Evolutionary conservation across 2,113 vertebrate genomes (phyloP), one percentile per base, ranked within the genome.

Genomic region (Apeltes quadracus): DNA sequence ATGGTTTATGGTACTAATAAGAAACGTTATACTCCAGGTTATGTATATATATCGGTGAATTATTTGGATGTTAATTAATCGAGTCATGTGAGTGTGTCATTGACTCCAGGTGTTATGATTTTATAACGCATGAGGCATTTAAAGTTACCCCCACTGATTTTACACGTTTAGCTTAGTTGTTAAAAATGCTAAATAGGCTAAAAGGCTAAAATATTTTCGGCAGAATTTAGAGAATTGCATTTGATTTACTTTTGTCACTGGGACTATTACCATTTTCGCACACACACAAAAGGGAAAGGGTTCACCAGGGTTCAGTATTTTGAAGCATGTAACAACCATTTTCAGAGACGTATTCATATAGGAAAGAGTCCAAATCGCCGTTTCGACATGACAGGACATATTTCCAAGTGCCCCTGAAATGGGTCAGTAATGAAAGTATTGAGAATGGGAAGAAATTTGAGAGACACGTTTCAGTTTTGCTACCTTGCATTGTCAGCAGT

Each of bases 1-100:
- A 25, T 25, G n/a, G 41, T 61, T 41, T 61, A 23, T 15, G 12
- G 44, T 34, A 38, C 39, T 39, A 22, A 25, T 41, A 61, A 18
- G 44, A 25, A 58, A 9, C 12, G 13, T 48, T 36, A 55, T 10
- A 7, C 32, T 53, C 20, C 25, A 36, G 50, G 23, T 53, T 14
- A 3, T 58, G 34, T 15, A 4, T n/a, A 6, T 16, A 23, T 34
- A 69, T 65, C 65, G 63, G 20, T 61, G 12, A 61, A 22, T 2
- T 0, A 29, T 82, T 58, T 76, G 27, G 15, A 16, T 76, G 7
- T 11, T n/a, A 61, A 50, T n/a, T 34, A 48, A 18, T 23, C 18
- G 0, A 43, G 46, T 73, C 79, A 53, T 25, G 66, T 51, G 58
- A 41, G 61, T 9, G 1, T 50, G 39, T 7, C 55, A 7, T 15